phyloP scores from a whole-genome alignment of 2,113 vertebrate genomes.

The Lepus europaeus region DNA sequence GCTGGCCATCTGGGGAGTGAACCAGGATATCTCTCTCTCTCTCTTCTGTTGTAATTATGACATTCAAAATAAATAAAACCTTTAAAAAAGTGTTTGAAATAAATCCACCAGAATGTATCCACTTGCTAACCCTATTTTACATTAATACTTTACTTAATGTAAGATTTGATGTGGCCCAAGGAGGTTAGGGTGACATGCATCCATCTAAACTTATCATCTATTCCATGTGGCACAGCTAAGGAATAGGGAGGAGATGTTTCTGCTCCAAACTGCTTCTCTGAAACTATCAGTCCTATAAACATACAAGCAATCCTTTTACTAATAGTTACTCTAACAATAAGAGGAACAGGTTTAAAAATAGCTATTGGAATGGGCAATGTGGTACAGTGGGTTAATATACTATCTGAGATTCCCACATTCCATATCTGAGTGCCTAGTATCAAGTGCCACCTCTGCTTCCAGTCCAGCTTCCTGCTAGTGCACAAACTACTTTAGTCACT shows the following conservation, averaged over 20 bases:
- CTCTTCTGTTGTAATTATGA: too few species aligned
- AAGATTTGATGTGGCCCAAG: slow-evolving; percentile 24
- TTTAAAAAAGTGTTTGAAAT: neutral
- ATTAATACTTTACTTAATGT: neutral
- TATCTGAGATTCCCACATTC: too few species aligned
- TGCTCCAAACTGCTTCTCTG: neutral
- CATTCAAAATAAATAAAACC: too few species aligned
- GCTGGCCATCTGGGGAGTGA: too few species aligned
- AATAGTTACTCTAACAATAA: neutral
- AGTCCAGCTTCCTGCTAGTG: too few species aligned
- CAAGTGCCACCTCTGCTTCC: too few species aligned
- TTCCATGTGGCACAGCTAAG: neutral
- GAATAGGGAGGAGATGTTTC: neutral
- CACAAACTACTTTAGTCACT: too few species aligned
- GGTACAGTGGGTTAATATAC: too few species aligned
- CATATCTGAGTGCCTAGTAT: too few species aligned
- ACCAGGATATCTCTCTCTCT: too few species aligned
- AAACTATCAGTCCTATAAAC: neutral
- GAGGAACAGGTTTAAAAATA: neutral
- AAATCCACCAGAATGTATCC: neutral
- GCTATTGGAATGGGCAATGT: neutral
- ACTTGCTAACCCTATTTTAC: neutral
- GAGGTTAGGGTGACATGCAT: neutral
- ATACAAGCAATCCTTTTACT: neutral
- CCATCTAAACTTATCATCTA: slow-evolving; percentile 13